phyloP scores from a whole-genome alignment of 2,113 vertebrate species.

The Pyrgilauda ruficollis region DNA sequence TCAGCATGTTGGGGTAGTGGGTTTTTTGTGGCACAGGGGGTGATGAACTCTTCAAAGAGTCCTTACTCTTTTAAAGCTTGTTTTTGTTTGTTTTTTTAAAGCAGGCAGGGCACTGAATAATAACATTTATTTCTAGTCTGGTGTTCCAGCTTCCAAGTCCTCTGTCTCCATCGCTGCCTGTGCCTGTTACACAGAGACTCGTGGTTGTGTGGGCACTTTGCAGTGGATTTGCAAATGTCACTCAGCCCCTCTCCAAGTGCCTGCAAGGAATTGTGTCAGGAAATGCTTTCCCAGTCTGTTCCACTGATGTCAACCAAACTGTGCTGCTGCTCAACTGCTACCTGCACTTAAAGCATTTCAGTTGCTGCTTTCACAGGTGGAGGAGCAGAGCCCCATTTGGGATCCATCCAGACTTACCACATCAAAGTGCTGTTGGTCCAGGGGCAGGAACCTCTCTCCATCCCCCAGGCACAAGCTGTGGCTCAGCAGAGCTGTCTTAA shows the following conservation, averaged over 20 bases:
- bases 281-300: neutral
- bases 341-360: neutral
- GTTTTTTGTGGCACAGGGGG: neutral
- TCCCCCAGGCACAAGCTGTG: conserved; percentile 67
- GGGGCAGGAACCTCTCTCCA: conserved; percentile 65
- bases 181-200: neutral
- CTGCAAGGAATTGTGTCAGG: neutral
- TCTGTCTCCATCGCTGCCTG: accelerated
- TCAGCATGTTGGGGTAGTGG: accelerated
- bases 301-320: neutral
- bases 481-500: conserved; percentile 79
- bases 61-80: neutral
- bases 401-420: conserved; percentile 70
- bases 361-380: neutral
- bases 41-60: neutral
- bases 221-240: neutral
- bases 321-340: neutral
- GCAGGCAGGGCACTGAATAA: neutral
- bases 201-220: neutral
- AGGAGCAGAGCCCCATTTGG: neutral
- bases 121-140: neutral
- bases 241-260: neutral
- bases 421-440: conserved; percentile 75
- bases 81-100: neutral
- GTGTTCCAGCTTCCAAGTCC: neutral